Evolutionary conservation across 2,888 invertebrate genomes (phyloP).

Genomic region (Hyposoter didymator): DNA sequence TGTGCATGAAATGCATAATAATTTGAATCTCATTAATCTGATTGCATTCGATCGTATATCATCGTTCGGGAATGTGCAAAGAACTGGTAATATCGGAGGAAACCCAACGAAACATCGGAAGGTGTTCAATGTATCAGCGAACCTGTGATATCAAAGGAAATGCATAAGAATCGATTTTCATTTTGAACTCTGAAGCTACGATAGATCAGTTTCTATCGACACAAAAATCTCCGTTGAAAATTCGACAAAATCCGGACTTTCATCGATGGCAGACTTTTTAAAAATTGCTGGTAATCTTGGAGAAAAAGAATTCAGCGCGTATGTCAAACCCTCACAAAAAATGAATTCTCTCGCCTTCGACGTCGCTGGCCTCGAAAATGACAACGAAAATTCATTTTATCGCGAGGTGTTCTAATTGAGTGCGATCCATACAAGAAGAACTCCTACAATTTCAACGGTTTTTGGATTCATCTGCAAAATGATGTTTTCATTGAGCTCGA

Average conservation of each 20-base stretch:
- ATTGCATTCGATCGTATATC: too few species aligned
- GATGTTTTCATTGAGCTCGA: conserved; percentile 51
- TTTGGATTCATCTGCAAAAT: conserved; percentile 17
- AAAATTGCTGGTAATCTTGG: conserved; percentile 44
- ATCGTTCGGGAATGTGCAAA: too few species aligned
- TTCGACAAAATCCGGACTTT: conserved; percentile 42
- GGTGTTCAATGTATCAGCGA: conserved; percentile 23
- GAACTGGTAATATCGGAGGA: neutral
- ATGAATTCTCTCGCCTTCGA: conserved; percentile 50
- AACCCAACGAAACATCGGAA: conserved; percentile 23
- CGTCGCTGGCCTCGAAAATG: conserved; percentile 62
- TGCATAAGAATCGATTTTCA: conserved; percentile 12
- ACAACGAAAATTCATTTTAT: conserved; percentile 54
- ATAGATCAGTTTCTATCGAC: conserved; percentile 8
- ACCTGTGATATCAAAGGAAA: conserved; percentile 20
- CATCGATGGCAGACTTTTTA: conserved; percentile 33
- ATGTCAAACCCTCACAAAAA: conserved; percentile 63
- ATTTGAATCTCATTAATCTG: too few species aligned
- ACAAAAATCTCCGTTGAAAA: conserved; percentile 19
- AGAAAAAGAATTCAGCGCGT: conserved; percentile 53
- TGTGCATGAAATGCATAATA: neutral
- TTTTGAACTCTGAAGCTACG: neutral
- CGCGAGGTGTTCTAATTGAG: conserved; percentile 18
- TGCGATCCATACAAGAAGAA: conserved; percentile 40
- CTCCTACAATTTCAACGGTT: conserved; percentile 38